Evolutionary conservation across 2,797 vertebrate genomes (phyloP), one percentile per base, ranked within the genome.

Genomic region (Coreius guichenoti): DNA sequence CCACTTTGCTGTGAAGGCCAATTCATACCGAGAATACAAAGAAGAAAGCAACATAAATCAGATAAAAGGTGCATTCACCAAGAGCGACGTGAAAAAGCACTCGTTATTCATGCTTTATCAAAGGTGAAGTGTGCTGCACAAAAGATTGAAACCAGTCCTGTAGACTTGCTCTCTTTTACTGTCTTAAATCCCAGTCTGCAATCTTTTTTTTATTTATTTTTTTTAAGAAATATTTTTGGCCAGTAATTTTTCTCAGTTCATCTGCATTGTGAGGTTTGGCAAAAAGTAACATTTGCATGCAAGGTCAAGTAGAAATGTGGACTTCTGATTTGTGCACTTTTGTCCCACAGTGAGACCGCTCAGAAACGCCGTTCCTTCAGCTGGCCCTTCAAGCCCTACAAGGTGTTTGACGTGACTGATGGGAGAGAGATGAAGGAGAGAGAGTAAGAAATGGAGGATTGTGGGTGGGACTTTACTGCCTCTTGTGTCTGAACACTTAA

Each of bases 341-440:
- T 87, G 12, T 82, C n/a, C 33, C 88, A 2, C 85, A 97, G 96
- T 74, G 54, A 86, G 31, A 93, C 91, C 0, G 95, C 95, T 80
- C 87, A 94, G 88, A 89, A 23, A 23, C 93, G 96, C 12, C 95
- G 94, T 86, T 95, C 94, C 1, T 82, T 89, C 31, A 93, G 92
- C 0, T 97, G 96, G 96, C 95, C 94, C 0, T 97, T 97, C 90
- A 95, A 95, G 39, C 93, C 96, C 3, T 97, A 97, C 90, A 91
- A 95, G 16, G 93, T 97, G 88, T 97, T 97, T 82, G 96, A 97
- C 26, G 96, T 97, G n/a, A 89, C 73, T 21, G 96, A 97, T 3
- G 96, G 96, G 49, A 89, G 21, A 16, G 96, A 97, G 79, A 90
- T 87, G 45, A 95, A 93, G 89, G 94, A 96, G 23, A 91, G 91